Base-by-base conservation (phyloP, 35 echinoderm and acorn worm genomes). In the Lytechinus variegatus region DNA sequence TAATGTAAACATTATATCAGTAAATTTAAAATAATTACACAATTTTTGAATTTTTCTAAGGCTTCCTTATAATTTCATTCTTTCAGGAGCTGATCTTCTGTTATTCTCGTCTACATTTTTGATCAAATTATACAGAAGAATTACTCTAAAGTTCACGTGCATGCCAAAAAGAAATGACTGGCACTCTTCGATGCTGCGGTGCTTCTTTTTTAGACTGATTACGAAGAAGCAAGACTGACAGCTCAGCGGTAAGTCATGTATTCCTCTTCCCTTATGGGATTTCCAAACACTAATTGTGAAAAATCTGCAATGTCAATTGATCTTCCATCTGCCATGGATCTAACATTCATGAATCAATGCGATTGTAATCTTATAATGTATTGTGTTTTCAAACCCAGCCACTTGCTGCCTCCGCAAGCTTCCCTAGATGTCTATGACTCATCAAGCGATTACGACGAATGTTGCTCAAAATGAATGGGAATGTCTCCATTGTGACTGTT, bases 211-310 rank as follows among this genome's bases (percentile, higher is more conserved):
- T 79, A 24, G 24, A 24, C 66, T 14, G 66, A 79, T 79, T 79
- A 79, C 19, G 19, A 79, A 79, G 14, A 79, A 79, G 66, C 21
- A 24, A 79, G 66, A 79, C 16, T 79, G 66, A 79, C 66, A 79
- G 66, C 66, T 79, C 66, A n/a, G 19, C 66, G 14, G 66, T 79
- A 19, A 16, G 16, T 79, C 66, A 79, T 79, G 66, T 79, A 14
- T 24, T 79, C 16, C 21, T 4, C 66, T 79, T 79, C 19, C 66
- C 66, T 79, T 24, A 3, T n/a, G 66, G 66, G 66, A 79, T 79
- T 79, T 79, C 66, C 66, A 79, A 79, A 79, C 66, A 16, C 66
- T 79, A 79, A 79, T 79, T 79, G 66, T 79, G 66, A 79, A 79
- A 79, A 79, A 79, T 79, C 14, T 79, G 66, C 24, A 79, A 79